These are phyloP conservation scores for Pipistrellus pygmaeus DNA, from an alignment of 2,797 vertebrate genomes.

Conservation along the genomic window DNA sequence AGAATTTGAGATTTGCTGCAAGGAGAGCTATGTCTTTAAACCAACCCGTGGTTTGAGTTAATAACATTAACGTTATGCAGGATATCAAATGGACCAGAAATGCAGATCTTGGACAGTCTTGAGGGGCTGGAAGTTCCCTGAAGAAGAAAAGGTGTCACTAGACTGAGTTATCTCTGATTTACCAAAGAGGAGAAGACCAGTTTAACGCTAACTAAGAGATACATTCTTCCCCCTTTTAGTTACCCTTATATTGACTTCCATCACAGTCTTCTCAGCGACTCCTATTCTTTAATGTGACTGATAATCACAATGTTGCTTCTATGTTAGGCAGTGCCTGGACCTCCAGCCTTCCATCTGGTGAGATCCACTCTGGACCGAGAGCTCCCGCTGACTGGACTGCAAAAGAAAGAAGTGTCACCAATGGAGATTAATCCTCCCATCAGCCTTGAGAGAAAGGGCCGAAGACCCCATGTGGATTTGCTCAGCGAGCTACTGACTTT, in stretches of 20 bases:
- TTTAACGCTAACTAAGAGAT: neutral
- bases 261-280: slow-evolving; percentile 31
- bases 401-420: slow-evolving; percentile 61
- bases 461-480: slow-evolving; percentile 33
- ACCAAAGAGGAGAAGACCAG: neutral
- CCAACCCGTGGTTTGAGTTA: neutral
- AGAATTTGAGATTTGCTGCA: neutral
- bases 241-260: slow-evolving; percentile 15
- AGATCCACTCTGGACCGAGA: slow-evolving; percentile 39
- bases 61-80: neutral
- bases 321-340: slow-evolving; percentile 50
- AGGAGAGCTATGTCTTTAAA: neutral
- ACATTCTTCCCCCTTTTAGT: neutral
- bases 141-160: neutral
- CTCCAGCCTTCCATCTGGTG: slow-evolving; percentile 76
- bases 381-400: slow-evolving; percentile 53
- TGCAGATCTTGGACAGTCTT: neutral
- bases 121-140: neutral
- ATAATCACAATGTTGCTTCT: slow-evolving; percentile 68
- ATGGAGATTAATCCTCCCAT: slow-evolving; percentile 78
- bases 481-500: slow-evolving; percentile 49
- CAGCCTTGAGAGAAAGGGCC: slow-evolving; percentile 71
- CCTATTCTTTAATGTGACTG: slow-evolving; percentile 68
- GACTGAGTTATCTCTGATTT: neutral
- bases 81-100: neutral